These are phyloP conservation scores for Pachypsylla venusta DNA, from an alignment of 1,140 invertebrate species.

Conservation along the genomic window DNA sequence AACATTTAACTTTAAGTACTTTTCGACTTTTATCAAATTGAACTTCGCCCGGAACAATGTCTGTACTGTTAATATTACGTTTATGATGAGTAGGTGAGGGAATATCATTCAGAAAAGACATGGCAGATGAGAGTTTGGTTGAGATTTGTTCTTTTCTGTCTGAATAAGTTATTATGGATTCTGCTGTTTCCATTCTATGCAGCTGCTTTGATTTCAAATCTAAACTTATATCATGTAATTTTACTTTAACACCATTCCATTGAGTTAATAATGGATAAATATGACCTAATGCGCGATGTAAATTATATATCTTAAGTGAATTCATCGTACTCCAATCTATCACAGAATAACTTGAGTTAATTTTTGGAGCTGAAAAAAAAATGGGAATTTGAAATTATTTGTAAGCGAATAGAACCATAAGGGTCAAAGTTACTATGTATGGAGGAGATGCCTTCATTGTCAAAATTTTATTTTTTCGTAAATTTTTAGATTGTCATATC, in stretches of 20 bases:
- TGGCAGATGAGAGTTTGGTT: background rate
- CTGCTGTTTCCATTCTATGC: background rate
- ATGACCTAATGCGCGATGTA: conserved; percentile 46
- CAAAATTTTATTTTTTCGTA: no score
- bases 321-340: conserved; percentile 46
- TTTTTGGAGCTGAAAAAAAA: conserved; percentile 50
- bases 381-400: no score
- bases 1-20: conserved; percentile 20
- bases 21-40: conserved; percentile 18
- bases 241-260: conserved; percentile 20
- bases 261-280: conserved; percentile 43
- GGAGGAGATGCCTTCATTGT: no score
- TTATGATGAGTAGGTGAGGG: no score
- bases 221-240: conserved; percentile 15
- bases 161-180: background rate
- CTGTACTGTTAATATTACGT: background rate
- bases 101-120: conserved; percentile 1
- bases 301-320: conserved; percentile 43
- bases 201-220: conserved; percentile 1
- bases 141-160: background rate
- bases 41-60: conserved; percentile 15
- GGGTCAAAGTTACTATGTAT: no score
- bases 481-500: no score
- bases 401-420: no score
- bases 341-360: conserved; percentile 39